Evolutionary conservation across 2,797 vertebrate species (phyloP), one percentile per base, ranked within the genome.

Genomic region (Crocodylus rhombifer): DNA sequence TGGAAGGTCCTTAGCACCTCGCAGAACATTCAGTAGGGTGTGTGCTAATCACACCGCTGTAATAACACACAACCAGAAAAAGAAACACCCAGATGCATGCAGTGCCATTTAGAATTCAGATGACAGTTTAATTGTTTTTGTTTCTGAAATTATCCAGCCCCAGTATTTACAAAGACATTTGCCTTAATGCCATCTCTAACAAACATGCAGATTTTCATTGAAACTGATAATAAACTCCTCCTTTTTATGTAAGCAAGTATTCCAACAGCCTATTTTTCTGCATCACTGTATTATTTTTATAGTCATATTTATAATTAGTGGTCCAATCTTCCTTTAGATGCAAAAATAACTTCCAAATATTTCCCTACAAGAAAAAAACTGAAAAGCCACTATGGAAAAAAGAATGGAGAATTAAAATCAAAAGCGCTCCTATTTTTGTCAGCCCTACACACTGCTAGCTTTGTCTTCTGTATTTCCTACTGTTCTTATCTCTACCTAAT

Each of bases 21-120:
- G n/a, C 65, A 91, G 92, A 73, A 71, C 67, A 81, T 13, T 82
- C 94, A 96, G 95, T 65, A 82, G 94, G 87, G 26, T 65, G 67
- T 17, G 65, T 74, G 91, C 82, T 92, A 94, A 94, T 84, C 77
- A 89, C 51, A 88, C 81, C 17, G 82, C 87, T 90, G 74, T 61
- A 83, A 92, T 55, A 67, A 89, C 95, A 42, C 86, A 80, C 69
- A 94, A 61, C 12, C 5, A 1, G 62, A 86, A 65, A 80, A 16
- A 30, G 87, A 73, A 63, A 7, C 51, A 65, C 94, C 42, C 2
- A 82, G 93, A 89, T 79, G 36, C 56, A 89, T 89, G 84, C 17
- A 25, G 33, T 17, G 60, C 12, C 76, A 56, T 86, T 88, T 63
- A 90, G 21, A 93, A 84, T 77, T 61, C 62, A 0, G 1, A 14